A percentile compares a stretch with the other conserved stretches of the same genome.
phyloP scores from a whole-genome alignment of 2,888 invertebrate genomes.

The Mallateleia sp. region DNA sequence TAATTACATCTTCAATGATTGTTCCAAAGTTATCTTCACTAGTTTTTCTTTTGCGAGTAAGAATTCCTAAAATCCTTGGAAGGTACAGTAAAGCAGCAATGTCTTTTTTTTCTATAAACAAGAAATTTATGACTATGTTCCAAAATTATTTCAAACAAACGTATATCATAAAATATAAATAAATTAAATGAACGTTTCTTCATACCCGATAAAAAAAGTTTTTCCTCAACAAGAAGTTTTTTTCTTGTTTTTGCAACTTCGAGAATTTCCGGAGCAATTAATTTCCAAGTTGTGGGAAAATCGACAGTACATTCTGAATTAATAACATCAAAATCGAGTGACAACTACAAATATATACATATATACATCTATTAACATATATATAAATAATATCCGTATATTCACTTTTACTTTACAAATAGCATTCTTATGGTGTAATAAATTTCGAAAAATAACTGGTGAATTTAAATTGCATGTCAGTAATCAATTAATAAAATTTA shows the following conservation, averaged over 20 bases:
- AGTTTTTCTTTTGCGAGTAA: slow-evolving; percentile 16
- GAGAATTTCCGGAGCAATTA: background rate
- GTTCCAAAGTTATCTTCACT: slow-evolving; percentile 20
- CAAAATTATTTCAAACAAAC: background rate
- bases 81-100: background rate
- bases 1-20: slow-evolving; percentile 8
- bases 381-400: no score
- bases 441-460: no score
- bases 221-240: no score
- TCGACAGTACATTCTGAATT: background rate
- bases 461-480: no score
- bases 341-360: slow-evolving; percentile 1
- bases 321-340: slow-evolving; percentile 14
- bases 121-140: background rate
- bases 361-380: no score
- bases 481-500: slow-evolving; percentile 5
- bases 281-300: background rate
- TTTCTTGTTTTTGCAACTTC: slow-evolving; percentile 6
- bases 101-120: background rate
- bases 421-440: no score
- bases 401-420: no score
- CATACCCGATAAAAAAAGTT: background rate
- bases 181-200: no score
- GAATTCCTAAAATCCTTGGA: slow-evolving; percentile 2
- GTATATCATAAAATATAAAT: background rate